phyloP scores from a whole-genome alignment of 2,113 vertebrate species.

The Apistogramma diplotaenia region DNA sequence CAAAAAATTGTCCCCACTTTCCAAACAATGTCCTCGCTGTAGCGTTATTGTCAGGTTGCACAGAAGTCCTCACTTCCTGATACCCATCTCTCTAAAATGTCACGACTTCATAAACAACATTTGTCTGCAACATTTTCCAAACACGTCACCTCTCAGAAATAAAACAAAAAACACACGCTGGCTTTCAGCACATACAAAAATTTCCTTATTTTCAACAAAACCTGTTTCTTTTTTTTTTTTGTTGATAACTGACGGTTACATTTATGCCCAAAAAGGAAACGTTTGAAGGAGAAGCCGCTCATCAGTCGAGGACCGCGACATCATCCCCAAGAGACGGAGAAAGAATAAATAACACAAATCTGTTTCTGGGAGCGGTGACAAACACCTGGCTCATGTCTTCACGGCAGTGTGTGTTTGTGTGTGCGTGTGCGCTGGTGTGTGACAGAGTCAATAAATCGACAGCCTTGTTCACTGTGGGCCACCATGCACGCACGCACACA shows the following conservation, averaged over 20 bases:
- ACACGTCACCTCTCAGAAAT: not conserved
- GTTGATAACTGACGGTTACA: not conserved
- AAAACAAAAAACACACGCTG: not conserved
- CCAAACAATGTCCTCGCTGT: not conserved
- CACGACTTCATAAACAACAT: not conserved
- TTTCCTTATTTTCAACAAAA: not conserved
- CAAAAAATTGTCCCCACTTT: not conserved
- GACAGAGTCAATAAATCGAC: conserved; percentile 90
- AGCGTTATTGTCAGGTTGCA: no score
- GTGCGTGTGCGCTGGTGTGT: conserved; percentile 78
- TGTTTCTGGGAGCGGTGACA: conserved; percentile 41
- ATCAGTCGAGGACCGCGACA: not conserved
- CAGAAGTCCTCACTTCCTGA: not conserved
- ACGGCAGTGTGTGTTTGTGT: conserved; percentile 79
- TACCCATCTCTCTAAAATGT: no score
- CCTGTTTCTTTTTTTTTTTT: not conserved
- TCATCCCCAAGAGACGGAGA: conserved; percentile 15
- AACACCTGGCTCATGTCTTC: conserved; percentile 81
- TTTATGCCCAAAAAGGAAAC: not conserved
- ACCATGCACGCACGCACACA: conserved; percentile 6
- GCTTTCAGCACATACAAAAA: not conserved
- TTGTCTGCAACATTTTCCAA: not conserved
- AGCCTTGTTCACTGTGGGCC: conserved; percentile 75
- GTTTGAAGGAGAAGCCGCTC: not conserved
- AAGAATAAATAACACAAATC: conserved; percentile 63